Conservation (phyloP, 2,888 invertebrate genomes). For the Sarcophaga variegata region DNA sequence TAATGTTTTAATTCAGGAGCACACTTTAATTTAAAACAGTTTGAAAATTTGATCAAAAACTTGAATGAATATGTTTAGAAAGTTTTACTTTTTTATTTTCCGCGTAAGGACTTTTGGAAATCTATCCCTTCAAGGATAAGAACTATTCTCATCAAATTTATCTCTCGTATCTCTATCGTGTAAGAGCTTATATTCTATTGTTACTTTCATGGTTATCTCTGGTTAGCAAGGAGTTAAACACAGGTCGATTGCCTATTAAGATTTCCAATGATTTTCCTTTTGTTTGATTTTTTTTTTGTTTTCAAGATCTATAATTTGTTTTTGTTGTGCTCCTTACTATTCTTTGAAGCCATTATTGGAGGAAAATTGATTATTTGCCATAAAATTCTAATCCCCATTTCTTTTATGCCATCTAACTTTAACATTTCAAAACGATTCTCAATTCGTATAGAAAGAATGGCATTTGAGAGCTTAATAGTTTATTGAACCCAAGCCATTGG, state of each 20-base stretch:
- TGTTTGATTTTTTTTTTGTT: background rate
- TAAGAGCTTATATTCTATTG: too few species aligned
- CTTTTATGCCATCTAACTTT: background rate
- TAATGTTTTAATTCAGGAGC: too few species aligned
- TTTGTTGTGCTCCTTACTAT: background rate
- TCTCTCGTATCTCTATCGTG: too few species aligned
- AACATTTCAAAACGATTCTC: background rate
- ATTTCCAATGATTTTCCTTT: background rate
- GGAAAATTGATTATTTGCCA: constrained; percentile 59
- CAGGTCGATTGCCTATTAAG: background rate
- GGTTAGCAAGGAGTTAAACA: background rate
- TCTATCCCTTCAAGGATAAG: too few species aligned
- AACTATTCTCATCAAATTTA: too few species aligned
- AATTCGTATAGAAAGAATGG: background rate
- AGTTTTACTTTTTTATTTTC: too few species aligned
- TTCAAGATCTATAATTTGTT: constrained; percentile 57
- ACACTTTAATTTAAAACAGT: too few species aligned
- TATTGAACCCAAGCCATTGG: background rate
- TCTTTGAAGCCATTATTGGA: constrained; percentile 42
- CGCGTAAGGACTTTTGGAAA: too few species aligned
- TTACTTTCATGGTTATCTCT: background rate
- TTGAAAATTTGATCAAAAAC: too few species aligned
- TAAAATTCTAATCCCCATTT: constrained; percentile 62
- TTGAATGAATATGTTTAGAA: too few species aligned
- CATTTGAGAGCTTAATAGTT: background rate